Base-by-base conservation (phyloP, 2,888 invertebrate species). In the Protula sp. region DNA sequence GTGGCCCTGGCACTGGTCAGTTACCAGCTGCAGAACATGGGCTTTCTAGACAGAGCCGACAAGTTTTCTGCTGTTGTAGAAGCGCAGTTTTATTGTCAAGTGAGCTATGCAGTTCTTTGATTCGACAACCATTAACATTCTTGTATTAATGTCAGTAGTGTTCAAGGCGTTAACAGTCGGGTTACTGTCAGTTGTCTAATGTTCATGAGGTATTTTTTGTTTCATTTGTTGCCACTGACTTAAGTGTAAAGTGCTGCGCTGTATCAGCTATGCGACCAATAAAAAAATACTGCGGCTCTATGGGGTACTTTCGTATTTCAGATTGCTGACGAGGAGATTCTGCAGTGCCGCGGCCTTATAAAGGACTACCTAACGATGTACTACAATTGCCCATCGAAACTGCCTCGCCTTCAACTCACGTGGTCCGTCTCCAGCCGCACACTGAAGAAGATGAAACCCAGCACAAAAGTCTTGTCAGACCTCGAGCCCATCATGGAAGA, bases 1-100 rank as follows among this genome's bases (percentile, higher is more conserved):
- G 58, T 75, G 28, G 72, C 73, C 2, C 55, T 74, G 52, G 66
- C 67, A 50, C 62, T 74, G 30, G 55, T 73, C n/a, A 63, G 66
- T 59, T 59, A 57, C 50, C 51, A 54, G 9, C 50, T 69, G 53
- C 62, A 67, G 62, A 65, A 68, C 3, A 29, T 57, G 53, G 55
- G 57, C 28, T 45, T 66, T 28, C 59, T 63, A 24, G 54, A 31
- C 27, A 52, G 53, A 54, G 56, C 47, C n/a, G 65, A 66, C 24
- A 47, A 58, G 28, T 58, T 68, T 38, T 47, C 58, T n/a, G 55
- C 60, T 24, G 55, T 67, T 3, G 53, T 73, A 28, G 68, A 74
- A 59, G 61, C 72, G 55, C 73, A 73, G 62, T 61, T 64, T 54
- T 67, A 70, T 51, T 73, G 72, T 61, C 69, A 72, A 68, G 74